Evolutionary conservation across 2,797 vertebrate species (phyloP).

Genomic region (Anniella stebbinsi): DNA sequence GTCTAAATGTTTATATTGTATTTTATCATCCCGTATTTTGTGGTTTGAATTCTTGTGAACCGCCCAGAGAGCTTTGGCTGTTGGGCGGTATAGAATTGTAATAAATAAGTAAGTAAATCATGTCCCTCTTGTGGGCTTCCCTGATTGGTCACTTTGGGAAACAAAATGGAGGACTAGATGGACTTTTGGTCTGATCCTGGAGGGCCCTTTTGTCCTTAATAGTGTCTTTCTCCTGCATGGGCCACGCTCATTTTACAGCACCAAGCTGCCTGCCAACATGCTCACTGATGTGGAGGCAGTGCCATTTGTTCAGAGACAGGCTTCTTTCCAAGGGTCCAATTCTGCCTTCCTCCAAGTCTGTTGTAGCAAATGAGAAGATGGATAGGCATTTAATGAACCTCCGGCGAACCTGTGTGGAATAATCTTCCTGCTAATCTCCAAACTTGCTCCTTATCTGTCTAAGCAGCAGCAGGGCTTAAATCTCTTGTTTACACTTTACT

Average conservation of each 20-base stretch:
- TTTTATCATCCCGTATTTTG: no score
- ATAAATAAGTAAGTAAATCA: no score
- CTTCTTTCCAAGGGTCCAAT: conserved; percentile 67
- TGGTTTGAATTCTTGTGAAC: no score
- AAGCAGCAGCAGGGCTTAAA: conserved; percentile 73
- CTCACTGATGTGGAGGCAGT: conserved; percentile 11
- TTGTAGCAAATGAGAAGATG: conserved; percentile 54
- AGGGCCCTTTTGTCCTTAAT: neutral
- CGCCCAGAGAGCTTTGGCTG: no score
- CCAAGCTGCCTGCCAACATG: neutral
- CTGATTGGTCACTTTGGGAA: neutral
- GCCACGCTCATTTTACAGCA: neutral
- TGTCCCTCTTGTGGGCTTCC: no score
- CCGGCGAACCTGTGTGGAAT: conserved; percentile 73
- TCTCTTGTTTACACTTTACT: conserved; percentile 80
- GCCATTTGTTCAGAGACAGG: conserved; percentile 30
- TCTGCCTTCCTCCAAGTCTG: conserved; percentile 41
- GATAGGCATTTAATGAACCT: conserved; percentile 74
- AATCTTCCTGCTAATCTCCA: conserved; percentile 72
- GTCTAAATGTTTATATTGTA: no score
- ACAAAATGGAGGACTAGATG: neutral
- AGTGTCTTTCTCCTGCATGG: neutral
- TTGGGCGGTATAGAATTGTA: no score
- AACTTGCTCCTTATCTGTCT: conserved; percentile 69
- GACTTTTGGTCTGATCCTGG: neutral